Base-by-base conservation (phyloP, 2,888 invertebrate species). In the Acronicta leporina region DNA sequence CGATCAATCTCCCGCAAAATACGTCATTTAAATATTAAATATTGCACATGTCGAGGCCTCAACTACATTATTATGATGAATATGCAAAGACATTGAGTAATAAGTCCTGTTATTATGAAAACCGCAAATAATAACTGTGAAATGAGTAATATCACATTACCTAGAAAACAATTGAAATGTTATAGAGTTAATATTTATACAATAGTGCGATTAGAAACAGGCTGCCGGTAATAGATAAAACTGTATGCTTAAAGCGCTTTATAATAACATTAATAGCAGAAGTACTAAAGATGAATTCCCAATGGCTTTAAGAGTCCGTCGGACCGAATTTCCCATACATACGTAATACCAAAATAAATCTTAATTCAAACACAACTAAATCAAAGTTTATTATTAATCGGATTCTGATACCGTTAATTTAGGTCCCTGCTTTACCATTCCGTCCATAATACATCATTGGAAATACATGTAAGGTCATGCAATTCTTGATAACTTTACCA, bases 11-110 rank as follows among this genome's bases (percentile, higher is more conserved):
- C 33, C 15, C 11, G 40, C 27, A 55, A 47, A 41, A 20, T 50
- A 43, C 62, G 60, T 63, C 64, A 68, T 51, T 57, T 20, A 46
- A 54, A 40, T 58, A 56, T 55, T 51, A 56, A 20, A 73, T 63
- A 53, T 56, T 51, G 55, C 70, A 53, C 35, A 54, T 27, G 60
- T 49, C 45, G 47, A 49, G 15, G 42, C 58, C 45, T 62, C 55
- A 35, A 54, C 35, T 44, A 38, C 40, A 47, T 57, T 15, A 57
- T 45, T 25, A 41, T 63, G 40, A 67, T 56, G 47, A 65, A 61
- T 66, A 53, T 40, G 46, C 53, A 54, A 58, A 48, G 72, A 57
- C 69, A 74, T 69, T 71, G 77, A 74, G 57, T 55, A 63, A 69
- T 60, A 33, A 51, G 48, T 14, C 38, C n/a, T 53, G 48, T 58